Evolutionary conservation across 2,888 invertebrate species (phyloP), one percentile per base, ranked within the genome.

Genomic region (Xanthorhoe spadicearia): DNA sequence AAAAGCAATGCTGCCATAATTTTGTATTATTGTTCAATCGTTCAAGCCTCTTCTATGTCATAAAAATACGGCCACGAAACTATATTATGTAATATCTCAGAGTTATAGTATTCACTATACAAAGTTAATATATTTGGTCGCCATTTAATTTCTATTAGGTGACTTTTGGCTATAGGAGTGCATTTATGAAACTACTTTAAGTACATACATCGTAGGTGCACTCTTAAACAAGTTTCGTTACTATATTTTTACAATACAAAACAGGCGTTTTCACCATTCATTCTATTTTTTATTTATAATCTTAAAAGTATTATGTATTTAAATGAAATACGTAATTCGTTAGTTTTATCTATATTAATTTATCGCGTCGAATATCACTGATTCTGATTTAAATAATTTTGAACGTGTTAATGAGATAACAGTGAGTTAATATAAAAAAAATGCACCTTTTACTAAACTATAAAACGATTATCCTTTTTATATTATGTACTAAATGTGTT

Each of bases 281-380:
- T 66, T 28, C 23, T 43, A 56, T 28, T 28, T 64, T 64, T 56
- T 35, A 48, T 48, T 48, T 28, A 63, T 48, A 49, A 61, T 46
- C 67, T 69, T 69, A 67, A 56, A 13, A 54, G 68, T 78, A 81
- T 77, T 81, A 81, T 70, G 73, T 76, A 76, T 19, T 78, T 78
- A 77, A 82, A 82, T 77, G 63, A 83, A 81, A 81, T 81, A 77
- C 74, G 83, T 85, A 86, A 87, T 87, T 88, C 86, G 85, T 84
- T 85, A 79, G 77, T 84, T 82, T 80, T 82, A 79, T 70, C 73
- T 61, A 77, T 75, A 74, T 77, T 7, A 75, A 49, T 48, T 54
- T 15, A 49, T 54, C 54, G 28, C 51, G 68, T 50, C 8, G 23
- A 1, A 23, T 23, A 3, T 38, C 9, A 38, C 38, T 52, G 46